phyloP scores from a whole-genome alignment of 2,888 invertebrate species.

The Miltochrista miniata region DNA sequence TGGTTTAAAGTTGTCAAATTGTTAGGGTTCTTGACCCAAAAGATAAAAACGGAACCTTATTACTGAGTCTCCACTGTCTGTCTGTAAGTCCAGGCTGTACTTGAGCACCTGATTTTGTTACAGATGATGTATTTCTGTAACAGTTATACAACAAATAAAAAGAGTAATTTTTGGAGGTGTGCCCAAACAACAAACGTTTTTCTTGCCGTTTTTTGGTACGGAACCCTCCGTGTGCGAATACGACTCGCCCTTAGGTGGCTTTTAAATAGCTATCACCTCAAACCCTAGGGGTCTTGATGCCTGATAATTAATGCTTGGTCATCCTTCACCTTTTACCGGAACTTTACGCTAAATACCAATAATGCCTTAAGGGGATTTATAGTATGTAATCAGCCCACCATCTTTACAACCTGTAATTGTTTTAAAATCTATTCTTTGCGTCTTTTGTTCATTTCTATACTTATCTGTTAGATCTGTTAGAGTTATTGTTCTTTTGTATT shows the following conservation, averaged over 20 bases:
- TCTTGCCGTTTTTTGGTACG: no score
- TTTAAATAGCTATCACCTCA: not conserved
- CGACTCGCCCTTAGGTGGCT: no score
- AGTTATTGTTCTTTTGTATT: constrained; percentile 10
- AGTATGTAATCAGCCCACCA: not conserved
- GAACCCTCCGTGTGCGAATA: no score
- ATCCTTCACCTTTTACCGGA: constrained; percentile 25
- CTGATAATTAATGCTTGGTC: not conserved
- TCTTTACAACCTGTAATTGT: constrained; percentile 2
- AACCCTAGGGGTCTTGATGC: not conserved
- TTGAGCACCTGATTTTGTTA: no score
- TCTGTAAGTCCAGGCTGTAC: no score
- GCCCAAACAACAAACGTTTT: no score
- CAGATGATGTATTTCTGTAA: no score
- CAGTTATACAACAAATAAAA: no score
- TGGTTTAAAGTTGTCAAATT: not conserved
- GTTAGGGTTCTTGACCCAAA: no score
- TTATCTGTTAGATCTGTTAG: constrained; percentile 1
- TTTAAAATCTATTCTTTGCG: not conserved
- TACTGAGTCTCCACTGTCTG: no score
- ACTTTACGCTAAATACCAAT: constrained; percentile 19
- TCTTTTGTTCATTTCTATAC: constrained; percentile 1
- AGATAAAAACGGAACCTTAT: no score
- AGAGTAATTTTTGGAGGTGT: no score
- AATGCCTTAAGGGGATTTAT: constrained; percentile 15